A percentile compares a stretch with the other conserved stretches of the same genome.
These are phyloP conservation scores for Patiria pectinifera DNA, from an alignment of 53 echinoderm and acorn worm genomes.

Conservation along the genomic window DNA sequence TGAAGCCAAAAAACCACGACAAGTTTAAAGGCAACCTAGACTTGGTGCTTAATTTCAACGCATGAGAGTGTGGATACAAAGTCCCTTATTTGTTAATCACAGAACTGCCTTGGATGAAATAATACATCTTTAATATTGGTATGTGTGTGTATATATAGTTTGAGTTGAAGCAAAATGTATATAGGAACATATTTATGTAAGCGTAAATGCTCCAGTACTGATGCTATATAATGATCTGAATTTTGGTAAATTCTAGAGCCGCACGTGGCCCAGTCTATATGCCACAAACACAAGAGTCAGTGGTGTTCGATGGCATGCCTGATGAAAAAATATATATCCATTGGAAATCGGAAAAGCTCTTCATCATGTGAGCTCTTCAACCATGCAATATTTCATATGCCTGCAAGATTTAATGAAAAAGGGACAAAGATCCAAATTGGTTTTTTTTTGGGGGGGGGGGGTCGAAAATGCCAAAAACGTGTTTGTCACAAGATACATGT, in stretches of 20 bases:
- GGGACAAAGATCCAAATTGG: too few species aligned
- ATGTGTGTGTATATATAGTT: slow-evolving; percentile 5
- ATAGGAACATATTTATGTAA: slow-evolving; percentile 4
- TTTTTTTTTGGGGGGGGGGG: too few species aligned
- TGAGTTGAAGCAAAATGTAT: neutral
- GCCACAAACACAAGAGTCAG: neutral
- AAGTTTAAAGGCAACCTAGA: neutral
- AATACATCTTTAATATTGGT: neutral
- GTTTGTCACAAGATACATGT: too few species aligned
- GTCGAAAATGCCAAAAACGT: too few species aligned
- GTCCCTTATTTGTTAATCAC: neutral
- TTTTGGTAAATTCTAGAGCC: neutral
- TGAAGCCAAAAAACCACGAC: neutral
- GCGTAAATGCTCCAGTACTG: neutral
- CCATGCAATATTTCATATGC: too few species aligned
- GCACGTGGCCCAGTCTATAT: neutral
- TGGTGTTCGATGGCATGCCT: neutral
- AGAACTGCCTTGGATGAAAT: neutral
- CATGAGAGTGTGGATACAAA: too few species aligned
- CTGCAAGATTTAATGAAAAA: too few species aligned
- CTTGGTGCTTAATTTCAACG: neutral
- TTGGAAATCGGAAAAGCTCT: too few species aligned
- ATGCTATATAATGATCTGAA: neutral
- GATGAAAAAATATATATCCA: too few species aligned
- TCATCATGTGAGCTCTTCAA: too few species aligned